phyloP scores from a whole-genome alignment of 2,888 invertebrate genomes.

The Erpobdella octoculata region DNA sequence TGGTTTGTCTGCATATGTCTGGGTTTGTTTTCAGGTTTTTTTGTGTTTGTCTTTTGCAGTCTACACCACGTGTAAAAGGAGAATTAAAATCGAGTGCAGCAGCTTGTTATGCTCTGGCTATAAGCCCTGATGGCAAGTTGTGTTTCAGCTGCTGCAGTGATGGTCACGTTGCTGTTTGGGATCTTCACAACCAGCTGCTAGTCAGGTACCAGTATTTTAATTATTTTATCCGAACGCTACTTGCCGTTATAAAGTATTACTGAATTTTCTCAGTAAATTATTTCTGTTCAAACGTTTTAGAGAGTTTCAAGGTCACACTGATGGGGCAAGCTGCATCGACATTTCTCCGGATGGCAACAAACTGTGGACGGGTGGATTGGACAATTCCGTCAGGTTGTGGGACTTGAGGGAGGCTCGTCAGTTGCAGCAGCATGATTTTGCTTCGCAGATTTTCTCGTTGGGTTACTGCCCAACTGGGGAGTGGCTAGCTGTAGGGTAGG shows the following conservation, averaged over 20 bases:
- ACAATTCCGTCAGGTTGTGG: constrained; percentile 89
- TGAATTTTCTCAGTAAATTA: background rate
- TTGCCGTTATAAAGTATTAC: background rate
- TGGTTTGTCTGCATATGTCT: background rate
- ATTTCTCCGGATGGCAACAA: constrained; percentile 79
- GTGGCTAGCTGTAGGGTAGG: constrained; percentile 81
- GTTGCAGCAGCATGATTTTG: constrained; percentile 84
- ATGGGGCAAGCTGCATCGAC: constrained; percentile 91
- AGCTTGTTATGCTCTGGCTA: constrained; percentile 92
- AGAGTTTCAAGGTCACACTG: constrained; percentile 72
- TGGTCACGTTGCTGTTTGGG: constrained; percentile 93
- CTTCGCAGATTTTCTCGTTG: constrained; percentile 81
- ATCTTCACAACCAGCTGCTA: constrained; percentile 81
- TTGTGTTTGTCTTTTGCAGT: constrained; percentile 48
- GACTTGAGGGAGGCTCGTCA: constrained; percentile 83
- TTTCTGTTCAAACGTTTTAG: constrained; percentile 38
- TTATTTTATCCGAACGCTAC: no score
- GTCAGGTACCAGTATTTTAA: constrained; percentile 58
- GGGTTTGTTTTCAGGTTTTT: background rate
- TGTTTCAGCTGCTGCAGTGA: constrained; percentile 96
- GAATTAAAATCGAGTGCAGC: constrained; percentile 88
- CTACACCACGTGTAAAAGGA: constrained; percentile 83
- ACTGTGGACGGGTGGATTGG: constrained; percentile 88
- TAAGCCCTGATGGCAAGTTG: constrained; percentile 88
- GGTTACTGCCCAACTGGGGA: constrained; percentile 91